phyloP scores from a whole-genome alignment of 2,797 vertebrate species.

The Phyllotis vaccarum region DNA sequence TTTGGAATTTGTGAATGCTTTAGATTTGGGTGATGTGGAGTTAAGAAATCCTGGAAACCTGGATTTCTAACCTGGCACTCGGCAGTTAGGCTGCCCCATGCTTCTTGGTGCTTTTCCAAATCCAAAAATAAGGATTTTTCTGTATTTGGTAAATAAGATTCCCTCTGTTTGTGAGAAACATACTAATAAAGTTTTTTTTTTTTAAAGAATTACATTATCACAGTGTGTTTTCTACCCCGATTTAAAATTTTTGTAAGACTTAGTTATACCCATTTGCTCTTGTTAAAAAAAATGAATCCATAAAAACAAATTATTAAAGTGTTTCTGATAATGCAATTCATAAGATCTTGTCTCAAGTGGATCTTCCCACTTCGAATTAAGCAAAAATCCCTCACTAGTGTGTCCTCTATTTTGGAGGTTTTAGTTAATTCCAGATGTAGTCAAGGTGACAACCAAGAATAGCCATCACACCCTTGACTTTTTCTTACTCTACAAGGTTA shows the following conservation, averaged over 20 bases:
- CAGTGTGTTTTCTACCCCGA: slow-evolving; percentile 26
- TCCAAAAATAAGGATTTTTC: slow-evolving; percentile 61
- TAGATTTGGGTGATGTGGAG: neutral
- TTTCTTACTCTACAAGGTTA: neutral
- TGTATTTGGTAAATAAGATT: slow-evolving; percentile 51
- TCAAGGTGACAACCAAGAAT: neutral
- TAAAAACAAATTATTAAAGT: neutral
- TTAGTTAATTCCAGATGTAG: neutral
- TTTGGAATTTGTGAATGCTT: slow-evolving; percentile 41
- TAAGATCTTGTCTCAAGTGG: neutral
- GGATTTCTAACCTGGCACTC: slow-evolving; percentile 7
- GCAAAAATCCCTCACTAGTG: neutral
- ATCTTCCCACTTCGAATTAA: neutral
- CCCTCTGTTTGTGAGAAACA: slow-evolving; percentile 53
- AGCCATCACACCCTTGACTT: neutral
- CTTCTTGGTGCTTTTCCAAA: slow-evolving; percentile 62
- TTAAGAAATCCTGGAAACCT: slow-evolving; percentile 42
- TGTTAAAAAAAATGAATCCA: slow-evolving; percentile 53
- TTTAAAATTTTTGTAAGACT: slow-evolving; percentile 37
- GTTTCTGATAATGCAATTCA: slow-evolving; percentile 32
- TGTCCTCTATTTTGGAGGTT: neutral
- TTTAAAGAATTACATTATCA: neutral
- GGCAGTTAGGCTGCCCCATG: neutral
- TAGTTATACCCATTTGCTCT: neutral
- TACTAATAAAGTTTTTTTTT: slow-evolving; percentile 74